Evolutionary conservation across 2,888 invertebrate genomes (phyloP), one percentile per base, ranked within the genome.

Genomic region (Lamproptera curius): DNA sequence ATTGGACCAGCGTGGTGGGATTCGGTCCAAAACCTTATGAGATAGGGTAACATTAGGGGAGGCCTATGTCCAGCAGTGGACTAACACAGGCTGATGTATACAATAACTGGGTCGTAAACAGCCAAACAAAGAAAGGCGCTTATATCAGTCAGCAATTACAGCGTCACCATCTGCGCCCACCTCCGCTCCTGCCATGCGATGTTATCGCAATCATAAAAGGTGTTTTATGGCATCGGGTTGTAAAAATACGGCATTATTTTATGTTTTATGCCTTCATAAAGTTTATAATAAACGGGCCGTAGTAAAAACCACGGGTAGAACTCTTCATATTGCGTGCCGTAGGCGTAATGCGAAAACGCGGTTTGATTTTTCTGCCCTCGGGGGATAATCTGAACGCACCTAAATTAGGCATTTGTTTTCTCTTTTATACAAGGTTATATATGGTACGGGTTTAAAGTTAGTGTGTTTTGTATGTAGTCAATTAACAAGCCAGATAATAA

Each of bases 221-320:
- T 79, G 80, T 82, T 85, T 84, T 84, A 84, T 73, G 67, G 73
- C 71, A 75, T 70, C 72, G 70, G 70, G 76, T 70, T 78, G 70
- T 83, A 85, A 84, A 83, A 83, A 76, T 76, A 63, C 69, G 71
- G 73, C 76, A 78, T 85, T 82, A 85, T 79, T 80, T 70, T 76
- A 82, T 76, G 69, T 73, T 82, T 85, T 83, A 84, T 81, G 71
- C 63, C 60, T 63, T 61, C 75, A 77, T 86, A 86, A 86, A 83
- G 67, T 82, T 84, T 81, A 82, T 85, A 83, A 83, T 83, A 83
- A 83, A 84, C 79, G 63, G 78, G 67, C 67, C 67, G 54, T 69
- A 70, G 67, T 83, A 82, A 82, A 82, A 79, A 73, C 54, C 57
- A 67, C 64, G 49, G 67, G 72, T 78, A 75, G 70, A 71, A 57